Evolutionary conservation across 1,140 invertebrate genomes (phyloP), one percentile per base, ranked within the genome.

Genomic region (Zaprionus lachaisei): DNA sequence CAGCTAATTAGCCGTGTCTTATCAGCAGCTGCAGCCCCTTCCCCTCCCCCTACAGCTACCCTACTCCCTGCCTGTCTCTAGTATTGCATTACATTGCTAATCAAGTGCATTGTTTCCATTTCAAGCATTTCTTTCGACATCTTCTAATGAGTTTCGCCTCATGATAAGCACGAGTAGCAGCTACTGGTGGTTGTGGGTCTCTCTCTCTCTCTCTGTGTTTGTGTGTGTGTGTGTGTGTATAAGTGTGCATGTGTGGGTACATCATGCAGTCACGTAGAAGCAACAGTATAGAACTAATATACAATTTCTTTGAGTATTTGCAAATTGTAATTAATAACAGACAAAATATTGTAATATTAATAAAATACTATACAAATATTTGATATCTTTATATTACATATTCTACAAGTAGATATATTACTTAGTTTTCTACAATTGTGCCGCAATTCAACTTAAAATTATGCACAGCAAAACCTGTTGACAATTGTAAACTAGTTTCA

Each of bases 61-160:
- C 34, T 14, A 11, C 5, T 5, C 38, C 38, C 41, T n/a, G 17
- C 47, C 47, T 24, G 47, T 17, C 47, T 24, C 20, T 17, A 2
- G 11, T 24, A 49, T 79, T 69, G 57, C 60, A 64, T 58, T 57
- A 89, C 84, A 87, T 68, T 67, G 80, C 71, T 79, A 87, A 87
- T 87, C 81, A 87, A 89, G 71, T 78, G 56, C 64, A 65, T 75
- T 87, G 83, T 84, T 89, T 89, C 77, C 84, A 83, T 83, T 89
- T 83, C 73, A 66, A 81, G 76, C 76, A 85, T 77, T 78, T 78
- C 66, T 81, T 65, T 75, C 58, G 72, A 85, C 77, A 85, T 77
- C 66, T 83, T 75, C 80, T 78, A 86, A 86, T 86, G 82, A 86
- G 67, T 83, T 86, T 77, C 47, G 37, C n/a, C 28, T 60, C 51